Evolutionary conservation across 2,888 invertebrate species (phyloP).

Genomic region (Rugalucina vietnamica): DNA sequence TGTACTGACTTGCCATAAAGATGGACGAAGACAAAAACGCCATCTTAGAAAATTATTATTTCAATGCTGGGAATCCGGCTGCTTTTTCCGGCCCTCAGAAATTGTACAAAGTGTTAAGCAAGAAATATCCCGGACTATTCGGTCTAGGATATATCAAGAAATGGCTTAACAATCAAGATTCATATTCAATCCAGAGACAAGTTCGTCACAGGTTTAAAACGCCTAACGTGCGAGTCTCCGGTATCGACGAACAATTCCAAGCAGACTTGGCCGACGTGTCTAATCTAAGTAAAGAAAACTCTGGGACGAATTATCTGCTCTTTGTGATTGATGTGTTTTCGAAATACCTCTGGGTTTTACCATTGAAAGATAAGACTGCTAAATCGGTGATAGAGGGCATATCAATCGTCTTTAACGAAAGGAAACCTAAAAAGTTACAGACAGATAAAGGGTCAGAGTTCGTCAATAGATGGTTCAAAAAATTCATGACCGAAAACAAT

Average conservation of each 20-base stretch:
- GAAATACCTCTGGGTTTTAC: constrained; percentile 25
- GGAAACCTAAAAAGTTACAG: constrained; percentile 15
- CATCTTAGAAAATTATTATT: constrained; percentile 20
- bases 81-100: constrained; percentile 32
- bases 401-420: constrained; percentile 15
- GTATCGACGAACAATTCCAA: constrained; percentile 38
- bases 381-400: constrained; percentile 14
- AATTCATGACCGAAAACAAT: constrained; percentile 23
- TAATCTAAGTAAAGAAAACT: constrained; percentile 29
- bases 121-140: constrained; percentile 27
- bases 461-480: constrained; percentile 13
- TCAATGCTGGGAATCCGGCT: constrained; percentile 13
- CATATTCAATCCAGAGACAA: constrained; percentile 39
- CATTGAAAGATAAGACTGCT: constrained; percentile 20
- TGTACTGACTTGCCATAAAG: too few relatives aligned
- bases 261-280: constrained; percentile 28
- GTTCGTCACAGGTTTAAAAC: constrained; percentile 34
- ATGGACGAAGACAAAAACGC: constrained; percentile 30
- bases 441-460: constrained; percentile 32
- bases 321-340: constrained; percentile 37
- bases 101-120: constrained; percentile 22
- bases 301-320: constrained; percentile 24
- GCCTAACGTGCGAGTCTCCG: constrained; percentile 27
- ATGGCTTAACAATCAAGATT: constrained; percentile 43
- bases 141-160: constrained; percentile 23